phyloP scores from a whole-genome alignment of 2,113 vertebrate species.

The Spheniscus mendiculus region DNA sequence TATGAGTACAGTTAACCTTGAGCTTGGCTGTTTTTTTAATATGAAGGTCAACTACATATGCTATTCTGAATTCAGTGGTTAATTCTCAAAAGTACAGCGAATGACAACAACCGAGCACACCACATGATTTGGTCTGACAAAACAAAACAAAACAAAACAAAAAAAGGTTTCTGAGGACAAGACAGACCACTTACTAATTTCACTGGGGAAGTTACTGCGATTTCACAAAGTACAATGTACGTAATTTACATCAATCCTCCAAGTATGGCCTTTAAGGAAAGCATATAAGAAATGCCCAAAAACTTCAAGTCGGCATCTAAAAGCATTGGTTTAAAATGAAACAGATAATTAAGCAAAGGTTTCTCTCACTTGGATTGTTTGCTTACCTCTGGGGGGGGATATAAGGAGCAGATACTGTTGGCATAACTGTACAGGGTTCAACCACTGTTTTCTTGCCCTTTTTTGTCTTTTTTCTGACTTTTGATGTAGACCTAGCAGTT shows the following conservation, averaged over 20 bases:
- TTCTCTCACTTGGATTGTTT: neutral
- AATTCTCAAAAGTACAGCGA: neutral
- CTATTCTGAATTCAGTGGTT: neutral
- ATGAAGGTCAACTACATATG: neutral
- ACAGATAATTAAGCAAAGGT: neutral
- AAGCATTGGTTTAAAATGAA: neutral
- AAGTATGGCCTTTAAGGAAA: neutral
- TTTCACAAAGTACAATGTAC: neutral
- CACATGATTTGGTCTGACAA: neutral
- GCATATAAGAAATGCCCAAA: neutral
- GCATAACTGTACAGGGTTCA: constrained; percentile 82
- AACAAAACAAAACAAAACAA: neutral
- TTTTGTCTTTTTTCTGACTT: constrained; percentile 88
- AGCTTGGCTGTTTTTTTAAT: neutral
- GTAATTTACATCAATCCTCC: neutral
- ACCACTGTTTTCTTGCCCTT: constrained; percentile 83
- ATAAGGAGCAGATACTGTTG: constrained; percentile 81
- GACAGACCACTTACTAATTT: neutral
- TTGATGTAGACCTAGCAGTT: constrained; percentile 79
- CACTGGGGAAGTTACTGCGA: neutral
- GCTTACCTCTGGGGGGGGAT: constrained; percentile 92
- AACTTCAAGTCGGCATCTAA: neutral
- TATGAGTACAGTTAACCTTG: neutral
- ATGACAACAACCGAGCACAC: neutral
- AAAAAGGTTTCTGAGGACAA: neutral